Evolutionary conservation across 2,113 vertebrate species (phyloP).

Genomic region (Silurus asotus): DNA sequence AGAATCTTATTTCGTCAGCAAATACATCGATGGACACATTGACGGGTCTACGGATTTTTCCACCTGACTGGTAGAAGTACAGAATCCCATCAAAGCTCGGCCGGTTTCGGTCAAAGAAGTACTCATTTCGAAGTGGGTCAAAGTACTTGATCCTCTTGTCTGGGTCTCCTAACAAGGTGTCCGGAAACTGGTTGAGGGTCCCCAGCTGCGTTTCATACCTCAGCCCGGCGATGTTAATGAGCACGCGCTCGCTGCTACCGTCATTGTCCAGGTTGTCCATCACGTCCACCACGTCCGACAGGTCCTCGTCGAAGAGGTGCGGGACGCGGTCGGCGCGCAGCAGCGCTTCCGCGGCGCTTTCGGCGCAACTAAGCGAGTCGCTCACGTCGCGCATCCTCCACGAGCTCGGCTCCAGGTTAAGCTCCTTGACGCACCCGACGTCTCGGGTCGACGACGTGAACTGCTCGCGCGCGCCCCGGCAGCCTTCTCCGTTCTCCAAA

Average conservation of each 20-base stretch:
- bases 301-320: constrained; percentile 76
- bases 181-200: constrained; percentile 93
- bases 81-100: constrained; percentile 95
- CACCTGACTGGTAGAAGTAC: constrained; percentile 95
- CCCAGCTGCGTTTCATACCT: constrained; percentile 93
- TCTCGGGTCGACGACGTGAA: constrained; percentile 57
- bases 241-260: constrained; percentile 81
- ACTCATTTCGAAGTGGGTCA: constrained; percentile 93
- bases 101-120: constrained; percentile 96
- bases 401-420: constrained; percentile 65
- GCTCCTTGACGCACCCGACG: constrained; percentile 64
- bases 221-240: constrained; percentile 93
- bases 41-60: constrained; percentile 88
- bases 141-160: constrained; percentile 91
- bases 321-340: constrained; percentile 78
- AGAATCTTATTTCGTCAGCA: constrained; percentile 92
- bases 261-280: constrained; percentile 55
- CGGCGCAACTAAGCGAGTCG: constrained; percentile 72
- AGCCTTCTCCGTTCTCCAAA: constrained; percentile 81
- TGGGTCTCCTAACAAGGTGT: constrained; percentile 90
- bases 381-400: constrained; percentile 79
- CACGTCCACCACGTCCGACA: constrained; percentile 70
- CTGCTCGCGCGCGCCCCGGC: constrained; percentile 69
- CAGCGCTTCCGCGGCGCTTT: constrained; percentile 76
- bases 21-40: constrained; percentile 95